phyloP scores from a whole-genome alignment of 2,888 invertebrate genomes.

The Lepidonotus clava region DNA sequence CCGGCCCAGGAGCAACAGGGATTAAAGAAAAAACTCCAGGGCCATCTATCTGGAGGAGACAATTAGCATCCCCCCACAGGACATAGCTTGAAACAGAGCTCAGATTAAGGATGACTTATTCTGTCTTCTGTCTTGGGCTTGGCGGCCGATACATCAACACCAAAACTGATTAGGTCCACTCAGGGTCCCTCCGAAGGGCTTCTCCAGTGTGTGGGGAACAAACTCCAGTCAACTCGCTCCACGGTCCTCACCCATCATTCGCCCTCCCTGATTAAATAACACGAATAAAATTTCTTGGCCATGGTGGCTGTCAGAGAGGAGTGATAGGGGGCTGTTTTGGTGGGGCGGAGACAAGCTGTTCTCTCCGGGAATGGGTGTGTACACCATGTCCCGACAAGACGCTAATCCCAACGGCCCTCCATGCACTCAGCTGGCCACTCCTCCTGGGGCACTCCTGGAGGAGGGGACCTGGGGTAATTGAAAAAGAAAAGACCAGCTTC shows the following conservation, averaged over 20 bases:
- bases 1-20: background rate
- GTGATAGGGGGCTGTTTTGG: background rate
- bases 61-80: conserved; percentile 35
- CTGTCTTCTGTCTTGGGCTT: conserved; percentile 43
- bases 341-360: no score
- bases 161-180: conserved; percentile 48
- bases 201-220: conserved; percentile 40
- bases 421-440: no score
- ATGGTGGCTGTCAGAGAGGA: background rate
- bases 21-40: conserved; percentile 22
- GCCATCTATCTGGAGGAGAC: conserved; percentile 22
- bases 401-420: no score
- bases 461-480: no score
- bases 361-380: no score
- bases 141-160: conserved; percentile 15
- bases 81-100: conserved; percentile 25
- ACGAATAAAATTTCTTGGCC: conserved; percentile 29
- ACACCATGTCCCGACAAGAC: no score
- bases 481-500: no score
- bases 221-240: conserved; percentile 23
- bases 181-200: background rate
- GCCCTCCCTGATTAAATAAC: conserved; percentile 50
- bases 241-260: conserved; percentile 18
- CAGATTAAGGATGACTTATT: conserved; percentile 47
- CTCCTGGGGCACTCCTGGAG: no score